These are phyloP conservation scores for Sebastes elongatus DNA, from an alignment of 2,797 vertebrate genomes.

Conservation along the genomic window DNA sequence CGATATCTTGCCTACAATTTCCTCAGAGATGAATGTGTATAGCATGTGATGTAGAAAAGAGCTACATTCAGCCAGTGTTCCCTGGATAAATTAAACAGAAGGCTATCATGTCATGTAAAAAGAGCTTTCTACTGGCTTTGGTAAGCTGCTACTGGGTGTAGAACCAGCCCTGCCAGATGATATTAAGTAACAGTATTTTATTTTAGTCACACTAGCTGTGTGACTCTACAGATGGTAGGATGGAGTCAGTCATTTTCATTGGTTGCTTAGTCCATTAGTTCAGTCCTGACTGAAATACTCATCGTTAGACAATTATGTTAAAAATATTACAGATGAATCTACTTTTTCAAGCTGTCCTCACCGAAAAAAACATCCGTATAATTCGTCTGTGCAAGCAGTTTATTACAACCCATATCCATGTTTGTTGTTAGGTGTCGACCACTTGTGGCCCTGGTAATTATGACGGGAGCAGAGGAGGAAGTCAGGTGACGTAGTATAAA, in stretches of 20 bases:
- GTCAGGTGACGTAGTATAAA: too few relatives aligned
- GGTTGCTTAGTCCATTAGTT: neutral
- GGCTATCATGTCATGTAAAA: conserved; percentile 11
- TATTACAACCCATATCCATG: neutral
- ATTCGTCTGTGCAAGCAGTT: neutral
- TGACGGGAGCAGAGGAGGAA: too few relatives aligned
- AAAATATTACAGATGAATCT: neutral
- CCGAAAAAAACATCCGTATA: too few relatives aligned
- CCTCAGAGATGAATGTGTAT: neutral
- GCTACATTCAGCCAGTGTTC: conserved; percentile 10
- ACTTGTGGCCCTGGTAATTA: too few relatives aligned
- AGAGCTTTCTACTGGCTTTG: neutral
- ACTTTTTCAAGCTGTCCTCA: neutral
- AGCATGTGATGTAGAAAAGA: neutral
- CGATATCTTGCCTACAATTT: neutral
- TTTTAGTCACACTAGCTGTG: neutral
- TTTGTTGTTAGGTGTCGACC: too few relatives aligned
- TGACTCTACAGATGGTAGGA: neutral
- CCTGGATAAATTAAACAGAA: conserved; percentile 18
- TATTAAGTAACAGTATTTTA: neutral
- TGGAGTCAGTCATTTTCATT: neutral
- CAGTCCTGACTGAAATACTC: neutral
- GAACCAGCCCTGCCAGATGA: neutral
- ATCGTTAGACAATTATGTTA: neutral
- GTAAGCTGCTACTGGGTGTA: neutral